phyloP scores from a whole-genome alignment of 2,113 vertebrate species.

The Pseudopodoces humilis region DNA sequence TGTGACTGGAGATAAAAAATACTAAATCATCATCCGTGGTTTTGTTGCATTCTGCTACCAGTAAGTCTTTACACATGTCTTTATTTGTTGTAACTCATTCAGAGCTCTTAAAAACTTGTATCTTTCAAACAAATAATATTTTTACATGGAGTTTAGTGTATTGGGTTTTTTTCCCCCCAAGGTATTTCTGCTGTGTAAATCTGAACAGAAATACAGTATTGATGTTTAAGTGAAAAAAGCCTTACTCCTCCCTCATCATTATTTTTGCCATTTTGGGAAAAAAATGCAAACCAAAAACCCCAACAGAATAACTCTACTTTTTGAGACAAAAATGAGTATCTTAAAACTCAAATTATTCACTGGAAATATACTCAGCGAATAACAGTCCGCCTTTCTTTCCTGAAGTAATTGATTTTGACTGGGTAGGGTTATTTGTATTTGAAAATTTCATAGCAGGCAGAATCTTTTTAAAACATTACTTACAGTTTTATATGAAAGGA shows the following conservation, averaged over 20 bases:
- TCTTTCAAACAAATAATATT: background rate
- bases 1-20: background rate
- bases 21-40: background rate
- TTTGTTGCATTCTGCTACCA: background rate
- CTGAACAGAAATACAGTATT: background rate
- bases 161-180: rapidly evolving
- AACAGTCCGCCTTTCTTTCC: background rate
- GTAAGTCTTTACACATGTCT: background rate
- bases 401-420: constrained; percentile 11
- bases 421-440: background rate
- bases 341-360: background rate
- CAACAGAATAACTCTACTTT: background rate
- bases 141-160: background rate
- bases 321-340: background rate
- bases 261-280: background rate
- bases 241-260: background rate
- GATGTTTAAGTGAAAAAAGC: background rate
- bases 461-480: background rate
- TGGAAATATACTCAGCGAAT: background rate
- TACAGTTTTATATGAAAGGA: background rate
- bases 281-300: background rate
- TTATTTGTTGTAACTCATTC: background rate
- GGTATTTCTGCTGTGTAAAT: background rate
- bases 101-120: background rate
- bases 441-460: constrained; percentile 6